Evolutionary conservation across 2,888 invertebrate species (phyloP), one percentile per base, ranked within the genome.

Genomic region (Sepioteuthis lessoniana): DNA sequence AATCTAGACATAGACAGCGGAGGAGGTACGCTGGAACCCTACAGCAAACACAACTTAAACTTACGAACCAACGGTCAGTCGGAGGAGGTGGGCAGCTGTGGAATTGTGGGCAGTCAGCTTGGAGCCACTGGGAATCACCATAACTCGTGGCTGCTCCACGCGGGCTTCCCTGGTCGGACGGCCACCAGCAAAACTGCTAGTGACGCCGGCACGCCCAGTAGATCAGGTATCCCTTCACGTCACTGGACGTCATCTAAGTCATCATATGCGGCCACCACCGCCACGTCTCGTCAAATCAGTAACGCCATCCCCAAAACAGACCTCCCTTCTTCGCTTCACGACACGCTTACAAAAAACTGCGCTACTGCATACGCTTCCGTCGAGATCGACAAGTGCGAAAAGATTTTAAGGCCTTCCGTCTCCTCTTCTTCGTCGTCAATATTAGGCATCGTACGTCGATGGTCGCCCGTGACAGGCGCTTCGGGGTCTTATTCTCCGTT

Each of bases 1-100:
- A 96, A 96, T 94, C 95, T 95, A 90, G 96, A 96, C 90, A 94
- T 96, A 91, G 96, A 96, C 94, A 96, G 96, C 94, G 96, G 96
- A 94, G 95, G 95, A 93, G 96, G 96, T n/a, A 95, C 95, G 31
- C 95, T 95, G 2, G 96, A 95, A 25, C 95, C 95, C n/a, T 95
- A 96, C 93, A 95, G 95, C 94, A 95, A 96, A 94, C 95, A 96
- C 25, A 96, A 96, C 94, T 96, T 96, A 37, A 96, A 96, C 95
- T 94, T 96, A n/a, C 94, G 96, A 60, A 95, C 96, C n/a, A 96
- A 96, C 0, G 94, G 96, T 28, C 96, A 96, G 91, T 96, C 96
- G 7, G 96, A 96, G 8, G 42, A 47, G n/a, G 35, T 92, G 92
- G 92, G n/a, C n/a, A 46, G 47, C 47, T 47, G 47, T 92, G 92